These are phyloP conservation scores for Burhinus oedicnemus DNA, from an alignment of 2,113 vertebrate genomes.

Conservation along the genomic window DNA sequence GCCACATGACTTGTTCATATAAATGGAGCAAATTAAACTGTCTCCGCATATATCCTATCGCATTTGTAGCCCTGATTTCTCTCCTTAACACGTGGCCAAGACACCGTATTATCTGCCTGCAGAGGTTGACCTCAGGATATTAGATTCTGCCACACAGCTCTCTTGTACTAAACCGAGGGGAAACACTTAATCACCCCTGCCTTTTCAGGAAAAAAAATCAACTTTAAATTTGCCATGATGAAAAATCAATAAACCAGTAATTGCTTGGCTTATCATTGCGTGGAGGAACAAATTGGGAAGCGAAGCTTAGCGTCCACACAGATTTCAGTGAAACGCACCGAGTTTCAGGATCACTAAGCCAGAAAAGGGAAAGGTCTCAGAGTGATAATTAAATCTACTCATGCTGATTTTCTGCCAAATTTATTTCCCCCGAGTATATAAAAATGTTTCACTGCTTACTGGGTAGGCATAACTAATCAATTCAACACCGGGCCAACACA, in stretches of 20 bases:
- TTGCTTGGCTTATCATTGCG: slow-evolving; percentile 94
- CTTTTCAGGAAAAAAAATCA: slow-evolving; percentile 86
- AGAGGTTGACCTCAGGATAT: slow-evolving; percentile 87
- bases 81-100: slow-evolving; percentile 79
- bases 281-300: slow-evolving; percentile 88
- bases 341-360: slow-evolving; percentile 80
- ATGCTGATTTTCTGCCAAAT: slow-evolving; percentile 99
- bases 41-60: slow-evolving; percentile 81
- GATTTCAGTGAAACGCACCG: slow-evolving; percentile 71
- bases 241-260: slow-evolving; percentile 99
- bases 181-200: slow-evolving; percentile 83
- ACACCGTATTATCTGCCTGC: slow-evolving; percentile 87
- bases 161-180: slow-evolving; percentile 75
- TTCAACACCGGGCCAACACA: slow-evolving; percentile 75
- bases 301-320: slow-evolving; percentile 80
- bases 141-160: slow-evolving; percentile 84
- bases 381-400: slow-evolving; percentile 99
- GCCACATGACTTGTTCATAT: slow-evolving; percentile 82
- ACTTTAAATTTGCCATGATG: slow-evolving; percentile 94
- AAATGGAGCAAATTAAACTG: slow-evolving; percentile 87
- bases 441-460: slow-evolving; percentile 86
- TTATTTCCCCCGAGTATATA: slow-evolving; percentile 94
- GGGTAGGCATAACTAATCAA: slow-evolving; percentile 91
- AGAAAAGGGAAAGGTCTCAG: slow-evolving; percentile 86
- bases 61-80: slow-evolving; percentile 80